Percentiles rank a stretch among this genome's conserved stretches.
phyloP scores from a whole-genome alignment of 37 sponge, comb jelly and placozoan genomes.

The Eunapius fragilis region DNA sequence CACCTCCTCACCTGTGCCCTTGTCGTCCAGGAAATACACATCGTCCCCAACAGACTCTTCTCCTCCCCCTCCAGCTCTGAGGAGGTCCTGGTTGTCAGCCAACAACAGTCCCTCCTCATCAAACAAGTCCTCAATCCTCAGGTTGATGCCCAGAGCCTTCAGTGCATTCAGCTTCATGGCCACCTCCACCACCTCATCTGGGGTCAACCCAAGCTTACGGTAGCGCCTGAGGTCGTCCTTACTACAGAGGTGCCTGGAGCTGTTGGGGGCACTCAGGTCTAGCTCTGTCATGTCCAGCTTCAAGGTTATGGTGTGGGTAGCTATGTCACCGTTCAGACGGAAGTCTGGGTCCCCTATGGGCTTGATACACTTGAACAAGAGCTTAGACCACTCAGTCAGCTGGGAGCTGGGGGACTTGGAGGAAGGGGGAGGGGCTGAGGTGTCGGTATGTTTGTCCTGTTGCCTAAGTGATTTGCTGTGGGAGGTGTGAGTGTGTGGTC shows the following conservation, averaged over 20 bases:
- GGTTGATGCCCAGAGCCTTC: constrained; percentile 45
- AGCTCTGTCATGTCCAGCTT: constrained; percentile 65
- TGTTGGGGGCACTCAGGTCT: constrained; percentile 36
- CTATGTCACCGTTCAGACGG: constrained; percentile 58
- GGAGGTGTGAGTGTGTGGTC: neutral
- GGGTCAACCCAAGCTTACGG: constrained; percentile 32
- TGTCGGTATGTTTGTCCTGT: neutral
- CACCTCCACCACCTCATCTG: constrained; percentile 64
- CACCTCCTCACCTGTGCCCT: constrained; percentile 2
- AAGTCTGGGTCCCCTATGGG: constrained; percentile 76
- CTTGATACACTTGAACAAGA: constrained; percentile 66
- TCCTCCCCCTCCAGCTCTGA: neutral
- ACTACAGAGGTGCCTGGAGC: neutral
- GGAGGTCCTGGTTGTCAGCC: constrained; percentile 23
- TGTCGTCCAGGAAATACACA: constrained; percentile 40
- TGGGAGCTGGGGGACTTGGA: constrained; percentile 10
- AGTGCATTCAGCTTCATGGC: constrained; percentile 61
- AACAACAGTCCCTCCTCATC: constrained; percentile 59
- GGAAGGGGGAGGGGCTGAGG: neutral
- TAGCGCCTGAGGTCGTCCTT: constrained; percentile 25
- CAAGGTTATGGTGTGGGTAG: constrained; percentile 67
- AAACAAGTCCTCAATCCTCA: constrained; percentile 69
- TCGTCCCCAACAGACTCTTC: neutral
- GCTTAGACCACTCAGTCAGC: constrained; percentile 47
- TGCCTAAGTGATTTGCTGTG: neutral